Conservation (phyloP, 2,888 invertebrate genomes). For the Ichneumoninae sp. region DNA sequence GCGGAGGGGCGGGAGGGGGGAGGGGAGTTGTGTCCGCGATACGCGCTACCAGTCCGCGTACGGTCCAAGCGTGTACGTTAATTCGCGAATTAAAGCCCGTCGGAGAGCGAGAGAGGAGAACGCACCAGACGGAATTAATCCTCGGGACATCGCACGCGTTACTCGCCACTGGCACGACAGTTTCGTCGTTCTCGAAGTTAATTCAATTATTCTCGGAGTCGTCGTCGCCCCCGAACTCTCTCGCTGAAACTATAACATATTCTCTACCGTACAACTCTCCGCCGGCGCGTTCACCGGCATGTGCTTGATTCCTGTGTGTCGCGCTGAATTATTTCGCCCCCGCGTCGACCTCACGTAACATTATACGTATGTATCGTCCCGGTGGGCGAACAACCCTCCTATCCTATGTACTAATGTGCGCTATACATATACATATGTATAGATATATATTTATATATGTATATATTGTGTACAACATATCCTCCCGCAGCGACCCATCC, state of each 20-base stretch:
- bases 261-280: constrained; percentile 23
- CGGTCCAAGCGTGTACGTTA: constrained; percentile 63
- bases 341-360: constrained; percentile 43
- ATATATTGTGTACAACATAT: neutral
- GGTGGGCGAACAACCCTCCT: neutral
- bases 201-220: constrained; percentile 71
- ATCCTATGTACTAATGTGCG: neutral
- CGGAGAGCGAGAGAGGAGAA: constrained; percentile 41
- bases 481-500: neutral
- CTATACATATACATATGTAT: neutral
- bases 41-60: constrained; percentile 7
- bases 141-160: constrained; percentile 62
- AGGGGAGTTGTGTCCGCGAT: neutral
- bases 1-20: neutral
- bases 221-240: constrained; percentile 43
- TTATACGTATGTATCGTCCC: constrained; percentile 22
- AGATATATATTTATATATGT: neutral
- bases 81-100: constrained; percentile 69
- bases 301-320: constrained; percentile 42
- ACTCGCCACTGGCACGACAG: constrained; percentile 64
- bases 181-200: constrained; percentile 72
- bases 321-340: constrained; percentile 61
- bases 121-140: constrained; percentile 72
- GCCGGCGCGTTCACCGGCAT: constrained; percentile 25
- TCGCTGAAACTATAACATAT: constrained; percentile 41